Evolutionary conservation across 92 coral and sea anemone species (phyloP).

Genomic region (Zoanthus gigantus): DNA sequence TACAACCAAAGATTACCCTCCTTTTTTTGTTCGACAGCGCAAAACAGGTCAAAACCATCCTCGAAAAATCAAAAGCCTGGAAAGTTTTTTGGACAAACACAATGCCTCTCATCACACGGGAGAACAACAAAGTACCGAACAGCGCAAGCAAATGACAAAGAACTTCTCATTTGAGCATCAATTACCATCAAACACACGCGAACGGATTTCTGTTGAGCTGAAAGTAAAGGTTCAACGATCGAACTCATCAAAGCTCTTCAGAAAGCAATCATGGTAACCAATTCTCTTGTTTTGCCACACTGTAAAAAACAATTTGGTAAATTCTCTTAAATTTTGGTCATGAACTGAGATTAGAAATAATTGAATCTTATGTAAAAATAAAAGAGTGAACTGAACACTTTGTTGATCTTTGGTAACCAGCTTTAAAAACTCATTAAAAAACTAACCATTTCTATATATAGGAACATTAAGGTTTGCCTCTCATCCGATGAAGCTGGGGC

Average conservation of each 20-base stretch:
- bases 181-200: conserved; percentile 4
- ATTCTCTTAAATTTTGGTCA: no score
- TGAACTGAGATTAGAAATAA: no score
- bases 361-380: no score
- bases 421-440: no score
- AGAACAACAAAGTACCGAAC: not conserved
- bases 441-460: no score
- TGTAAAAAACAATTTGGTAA: no score
- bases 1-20: not conserved
- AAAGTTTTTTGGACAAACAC: not conserved
- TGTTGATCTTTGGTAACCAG: no score
- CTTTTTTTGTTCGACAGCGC: not conserved
- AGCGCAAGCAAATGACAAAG: not conserved
- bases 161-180: not conserved
- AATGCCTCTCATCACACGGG: not conserved
- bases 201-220: conserved; percentile 28
- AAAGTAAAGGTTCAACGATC: conserved; percentile 9
- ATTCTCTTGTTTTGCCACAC: no score
- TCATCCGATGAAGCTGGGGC: no score
- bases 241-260: not conserved
- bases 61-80: conserved; percentile 22
- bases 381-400: no score
- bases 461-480: no score
- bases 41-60: not conserved
- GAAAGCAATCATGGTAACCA: conserved; percentile 26